Percentiles rank a stretch among this genome's conserved stretches.
Evolutionary conservation across 2,797 vertebrate species (phyloP).

Genomic region (Characodon lateralis): DNA sequence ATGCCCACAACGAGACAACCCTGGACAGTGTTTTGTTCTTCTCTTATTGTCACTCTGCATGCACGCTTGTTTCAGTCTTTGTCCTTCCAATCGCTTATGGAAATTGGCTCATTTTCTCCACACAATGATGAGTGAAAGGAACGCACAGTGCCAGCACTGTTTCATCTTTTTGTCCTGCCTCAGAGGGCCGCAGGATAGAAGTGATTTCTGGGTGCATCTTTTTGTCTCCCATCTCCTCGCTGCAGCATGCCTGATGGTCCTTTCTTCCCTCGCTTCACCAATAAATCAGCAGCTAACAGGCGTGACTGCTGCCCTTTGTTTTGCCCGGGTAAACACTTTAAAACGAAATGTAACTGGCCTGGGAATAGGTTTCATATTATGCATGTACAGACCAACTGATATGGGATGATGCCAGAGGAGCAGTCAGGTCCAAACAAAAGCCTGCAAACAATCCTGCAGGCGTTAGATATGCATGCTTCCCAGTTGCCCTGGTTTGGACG

Average conservation of each 20-base stretch:
- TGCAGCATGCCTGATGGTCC: constrained; percentile 66
- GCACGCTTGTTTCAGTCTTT: constrained; percentile 65
- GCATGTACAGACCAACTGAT: constrained; percentile 79
- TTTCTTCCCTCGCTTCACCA: constrained; percentile 46
- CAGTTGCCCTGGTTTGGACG: constrained; percentile 89
- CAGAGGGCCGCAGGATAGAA: constrained; percentile 57
- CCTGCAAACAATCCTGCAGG: constrained; percentile 84
- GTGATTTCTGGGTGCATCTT: constrained; percentile 69
- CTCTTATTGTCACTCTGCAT: constrained; percentile 46
- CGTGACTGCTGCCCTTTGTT: constrained; percentile 87
- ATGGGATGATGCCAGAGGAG: constrained; percentile 88
- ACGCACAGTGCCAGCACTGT: constrained; percentile 32
- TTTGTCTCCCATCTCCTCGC: constrained; percentile 50
- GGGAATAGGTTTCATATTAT: constrained; percentile 92
- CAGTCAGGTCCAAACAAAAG: constrained; percentile 91
- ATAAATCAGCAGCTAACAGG: constrained; percentile 88
- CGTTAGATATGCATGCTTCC: constrained; percentile 95
- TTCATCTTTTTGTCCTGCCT: constrained; percentile 45
- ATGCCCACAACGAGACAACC: constrained; percentile 27
- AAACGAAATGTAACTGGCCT: constrained; percentile 91
- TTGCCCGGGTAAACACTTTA: constrained; percentile 86
- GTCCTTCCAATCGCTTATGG: constrained; percentile 64
- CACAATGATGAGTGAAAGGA: constrained; percentile 57
- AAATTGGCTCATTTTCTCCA: constrained; percentile 66
- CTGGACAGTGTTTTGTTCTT: constrained; percentile 47